phyloP scores from a whole-genome alignment of 1,140 invertebrate species.

The Dufourea novaeangliae region DNA sequence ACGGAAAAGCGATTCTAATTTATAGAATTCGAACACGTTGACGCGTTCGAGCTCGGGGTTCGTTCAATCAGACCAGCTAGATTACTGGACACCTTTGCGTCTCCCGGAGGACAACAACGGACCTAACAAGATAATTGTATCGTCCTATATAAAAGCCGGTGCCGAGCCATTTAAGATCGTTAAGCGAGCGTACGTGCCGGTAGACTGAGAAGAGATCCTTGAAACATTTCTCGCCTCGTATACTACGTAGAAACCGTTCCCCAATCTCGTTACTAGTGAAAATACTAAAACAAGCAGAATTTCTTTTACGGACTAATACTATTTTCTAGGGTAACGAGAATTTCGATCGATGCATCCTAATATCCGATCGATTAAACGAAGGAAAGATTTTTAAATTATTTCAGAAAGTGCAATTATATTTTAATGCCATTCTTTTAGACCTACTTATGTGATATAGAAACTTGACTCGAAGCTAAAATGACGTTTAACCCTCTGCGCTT shows the following conservation, averaged over 20 bases:
- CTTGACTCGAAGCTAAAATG: too few species aligned
- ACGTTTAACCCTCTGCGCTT: too few species aligned
- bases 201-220: neutral
- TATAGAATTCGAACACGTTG: neutral
- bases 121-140: constrained; percentile 12
- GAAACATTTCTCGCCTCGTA: neutral
- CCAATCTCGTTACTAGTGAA: neutral
- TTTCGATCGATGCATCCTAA: too few species aligned
- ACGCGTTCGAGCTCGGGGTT: neutral
- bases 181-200: neutral
- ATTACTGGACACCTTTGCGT: neutral
- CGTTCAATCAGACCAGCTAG: neutral
- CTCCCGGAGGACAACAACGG: neutral
- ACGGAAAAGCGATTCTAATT: too few species aligned
- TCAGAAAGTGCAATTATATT: too few species aligned
- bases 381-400: too few species aligned
- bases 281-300: neutral
- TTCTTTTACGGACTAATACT: neutral
- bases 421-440: too few species aligned
- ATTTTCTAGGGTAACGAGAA: too few species aligned
- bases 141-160: neutral
- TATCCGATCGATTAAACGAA: too few species aligned
- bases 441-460: too few species aligned
- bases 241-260: neutral
- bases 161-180: neutral